Base-by-base conservation (phyloP, 1,140 invertebrate species). In the Musca domestica region DNA sequence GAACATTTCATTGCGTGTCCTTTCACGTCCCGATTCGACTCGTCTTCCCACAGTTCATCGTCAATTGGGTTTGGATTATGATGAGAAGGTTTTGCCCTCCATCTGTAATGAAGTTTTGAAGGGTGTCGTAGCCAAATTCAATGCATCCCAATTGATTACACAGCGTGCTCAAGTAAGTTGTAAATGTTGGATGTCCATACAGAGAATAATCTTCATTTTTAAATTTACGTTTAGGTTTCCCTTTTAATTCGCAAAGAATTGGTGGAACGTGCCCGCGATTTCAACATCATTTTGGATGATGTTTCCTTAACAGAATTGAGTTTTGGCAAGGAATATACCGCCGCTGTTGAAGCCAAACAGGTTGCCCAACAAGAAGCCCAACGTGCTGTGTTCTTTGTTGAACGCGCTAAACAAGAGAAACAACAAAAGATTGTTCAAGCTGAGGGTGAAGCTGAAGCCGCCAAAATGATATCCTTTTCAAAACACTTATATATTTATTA, bases 401-500 rank as follows among this genome's bases (percentile, higher is more conserved):
- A 99, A 86, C 89, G 93, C 77, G 98, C 98, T 14, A 96, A 93
- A 75, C 97, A 99, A 81, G 97, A 99, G 82, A 90, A 91, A 77
- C 98, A 99, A 83, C 98, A 99, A 84, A 99, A 99, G 81, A 98
- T 99, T 85, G 96, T 99, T 2, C 97, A 99, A 83, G 98, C 98
- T 72, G 97, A 99, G 85, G 98, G 98, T 87, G 98, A 99, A 90
- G 96, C 98, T 23, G 92, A 98, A 87, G 95, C 98, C 75, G 98
- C 98, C 2, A 92, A 94, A 88, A 94, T 96, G 93, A 92, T 93
- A 92, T 92, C 91, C 91, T 92, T 92, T 89, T 87, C 73, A 68
- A 73, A 70, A 69, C 15, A 64, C 12, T 41, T 7, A 10, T 41
- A 41, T 10, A 12, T 7, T 7, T 41, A 7, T 41, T 41, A 41